A percentile compares a stretch with the other conserved stretches of the same genome.
phyloP scores from a whole-genome alignment of 2,888 invertebrate species.

The Stramonita haemastoma region DNA sequence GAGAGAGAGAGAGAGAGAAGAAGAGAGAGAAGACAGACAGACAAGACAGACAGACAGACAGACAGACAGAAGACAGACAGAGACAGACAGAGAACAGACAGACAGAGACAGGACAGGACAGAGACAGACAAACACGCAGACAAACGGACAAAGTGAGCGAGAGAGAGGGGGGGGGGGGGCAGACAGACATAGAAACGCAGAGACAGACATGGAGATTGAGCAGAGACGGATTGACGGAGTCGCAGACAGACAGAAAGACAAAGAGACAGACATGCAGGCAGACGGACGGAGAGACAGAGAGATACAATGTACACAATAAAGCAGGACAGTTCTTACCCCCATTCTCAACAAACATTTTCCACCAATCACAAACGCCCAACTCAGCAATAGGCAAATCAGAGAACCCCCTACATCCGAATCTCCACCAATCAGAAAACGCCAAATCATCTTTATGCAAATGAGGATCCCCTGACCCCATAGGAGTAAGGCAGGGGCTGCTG shows the following conservation, averaged over 20 bases:
- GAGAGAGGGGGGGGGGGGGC: no score
- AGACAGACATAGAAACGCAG: background rate
- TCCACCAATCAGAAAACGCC: background rate
- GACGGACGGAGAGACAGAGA: background rate
- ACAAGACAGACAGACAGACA: no score
- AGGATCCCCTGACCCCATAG: background rate
- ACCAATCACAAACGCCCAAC: slow-evolving; percentile 11
- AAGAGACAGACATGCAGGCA: background rate
- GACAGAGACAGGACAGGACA: background rate
- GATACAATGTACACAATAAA: background rate
- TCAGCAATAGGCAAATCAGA: slow-evolving; percentile 8
- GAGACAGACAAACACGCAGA: background rate
- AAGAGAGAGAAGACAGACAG: no score
- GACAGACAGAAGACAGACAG: no score
- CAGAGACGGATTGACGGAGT: background rate
- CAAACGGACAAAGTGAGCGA: no score
- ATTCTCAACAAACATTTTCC: background rate
- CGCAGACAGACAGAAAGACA: background rate
- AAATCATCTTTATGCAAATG: slow-evolving; percentile 9
- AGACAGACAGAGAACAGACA: no score
- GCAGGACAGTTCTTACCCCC: background rate
- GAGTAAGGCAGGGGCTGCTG: background rate
- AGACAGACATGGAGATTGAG: background rate
- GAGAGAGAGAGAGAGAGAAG: no score
- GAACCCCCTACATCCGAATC: background rate